Evolutionary conservation across 1,140 invertebrate genomes (phyloP), one percentile per base, ranked within the genome.

Genomic region (Hyposmocoma kahamanoa): DNA sequence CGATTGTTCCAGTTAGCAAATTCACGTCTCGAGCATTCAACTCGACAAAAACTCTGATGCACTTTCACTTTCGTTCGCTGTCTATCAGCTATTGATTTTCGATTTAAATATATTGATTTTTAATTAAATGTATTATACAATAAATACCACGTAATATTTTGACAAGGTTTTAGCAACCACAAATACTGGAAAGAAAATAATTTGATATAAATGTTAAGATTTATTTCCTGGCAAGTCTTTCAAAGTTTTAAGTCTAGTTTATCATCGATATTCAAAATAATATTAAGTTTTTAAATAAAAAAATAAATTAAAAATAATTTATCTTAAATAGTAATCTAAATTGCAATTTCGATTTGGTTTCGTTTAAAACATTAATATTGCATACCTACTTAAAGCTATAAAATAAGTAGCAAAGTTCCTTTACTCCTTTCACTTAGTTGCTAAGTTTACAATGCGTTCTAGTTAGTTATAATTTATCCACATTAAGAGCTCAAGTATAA

Each of bases 291-390:
- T 11, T 42, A 50, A 48, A 41, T 48, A 51, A 43, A 42, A 47
- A 53, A 64, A 56, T 46, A 51, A 50, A 38, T 46, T 53, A 55
- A 5, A 67, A 71, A 59, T 72, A 67, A 58, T 60, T 57, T 62
- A 42, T 39, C 56, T 53, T 45, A 62, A 59, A 42, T 59, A 55
- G 51, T 71, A 72, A 59, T 62, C 69, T 68, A 68, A 55, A 73
- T 67, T 70, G 63, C 62, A 69, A 67, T 42, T 60, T 67, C 22
- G 56, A 62, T 78, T 80, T 83, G 72, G 72, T 62, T 71, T 78
- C 56, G 62, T 63, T 72, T 51, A 50, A 10, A n/a, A n/a, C n/a
- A 52, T 51, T 41, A 26, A 44, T 44, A 44, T 26, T 42, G 21
- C 39, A 42, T 36, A n/a, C 18, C 32, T 36, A 36, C 32, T 36